Evolutionary conservation across 2,797 vertebrate genomes (phyloP).

Genomic region (Artibeus lituratus): DNA sequence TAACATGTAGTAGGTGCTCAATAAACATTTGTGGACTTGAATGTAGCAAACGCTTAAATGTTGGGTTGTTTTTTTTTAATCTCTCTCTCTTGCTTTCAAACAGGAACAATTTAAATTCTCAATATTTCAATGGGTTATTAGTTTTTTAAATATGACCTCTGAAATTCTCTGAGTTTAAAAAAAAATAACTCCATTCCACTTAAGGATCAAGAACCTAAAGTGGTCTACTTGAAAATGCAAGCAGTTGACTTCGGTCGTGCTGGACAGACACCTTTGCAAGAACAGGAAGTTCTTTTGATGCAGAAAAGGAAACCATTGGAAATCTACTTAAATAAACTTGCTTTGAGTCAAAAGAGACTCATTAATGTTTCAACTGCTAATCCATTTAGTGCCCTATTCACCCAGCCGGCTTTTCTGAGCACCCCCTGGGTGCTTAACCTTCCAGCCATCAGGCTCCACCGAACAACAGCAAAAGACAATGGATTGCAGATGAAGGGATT

Average conservation of each 20-base stretch:
- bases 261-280: not conserved
- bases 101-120: not conserved
- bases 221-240: not conserved
- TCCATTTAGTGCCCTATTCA: conserved; percentile 40
- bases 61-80: not conserved
- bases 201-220: not conserved
- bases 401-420: not conserved
- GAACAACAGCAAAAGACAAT: conserved; percentile 15
- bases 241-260: not conserved
- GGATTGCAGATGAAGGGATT: not conserved
- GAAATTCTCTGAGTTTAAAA: not conserved
- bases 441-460: not conserved
- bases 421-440: not conserved
- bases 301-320: not conserved
- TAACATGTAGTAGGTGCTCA: not conserved
- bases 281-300: conserved; percentile 15
- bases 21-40: not conserved
- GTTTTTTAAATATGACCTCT: not conserved
- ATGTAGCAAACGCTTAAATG: not conserved
- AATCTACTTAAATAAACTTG: conserved; percentile 28
- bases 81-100: not conserved
- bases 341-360: conserved; percentile 33
- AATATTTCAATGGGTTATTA: not conserved
- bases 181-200: not conserved
- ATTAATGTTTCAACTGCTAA: conserved; percentile 27